These are phyloP conservation scores for Melanotaenia pygmaea DNA, from an alignment of 2,797 vertebrate species.

Conservation along the genomic window DNA sequence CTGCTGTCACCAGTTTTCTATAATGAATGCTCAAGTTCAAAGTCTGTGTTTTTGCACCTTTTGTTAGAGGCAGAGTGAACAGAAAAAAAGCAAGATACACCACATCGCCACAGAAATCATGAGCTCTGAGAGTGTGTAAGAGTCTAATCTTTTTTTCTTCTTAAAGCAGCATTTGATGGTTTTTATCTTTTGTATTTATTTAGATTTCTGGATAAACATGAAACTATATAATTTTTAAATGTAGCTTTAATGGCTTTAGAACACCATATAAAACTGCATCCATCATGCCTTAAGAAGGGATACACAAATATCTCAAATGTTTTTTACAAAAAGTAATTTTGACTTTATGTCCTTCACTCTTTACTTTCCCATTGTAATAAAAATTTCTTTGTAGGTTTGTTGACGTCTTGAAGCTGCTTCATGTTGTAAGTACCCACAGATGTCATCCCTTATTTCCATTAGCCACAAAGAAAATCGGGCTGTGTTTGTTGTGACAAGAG, in stretches of 20 bases:
- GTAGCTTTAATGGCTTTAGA: background rate
- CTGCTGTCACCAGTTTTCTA: background rate
- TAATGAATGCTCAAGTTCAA: background rate
- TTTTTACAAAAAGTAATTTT: background rate
- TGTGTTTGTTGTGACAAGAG: conserved; percentile 14
- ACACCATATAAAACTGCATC: background rate
- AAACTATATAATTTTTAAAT: background rate
- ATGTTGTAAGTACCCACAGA: conserved; percentile 90
- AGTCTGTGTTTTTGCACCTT: conserved; percentile 32
- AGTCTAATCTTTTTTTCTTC: conserved; percentile 33
- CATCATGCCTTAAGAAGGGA: background rate
- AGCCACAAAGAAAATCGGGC: conserved; percentile 14
- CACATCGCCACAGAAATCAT: conserved; percentile 96
- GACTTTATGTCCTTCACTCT: background rate
- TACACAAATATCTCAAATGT: background rate
- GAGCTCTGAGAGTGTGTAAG: conserved; percentile 98
- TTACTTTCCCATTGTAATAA: background rate
- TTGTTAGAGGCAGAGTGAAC: conserved; percentile 75
- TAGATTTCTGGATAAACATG: background rate
- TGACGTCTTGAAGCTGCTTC: conserved; percentile 94
- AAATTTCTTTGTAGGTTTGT: conserved; percentile 89
- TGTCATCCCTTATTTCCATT: background rate
- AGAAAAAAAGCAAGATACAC: conserved; percentile 89
- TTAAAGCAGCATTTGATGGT: background rate
- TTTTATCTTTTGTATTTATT: background rate